Base-by-base conservation (phyloP, 64 coral and sea anemone genomes). In the Astreopora myriophthalma region DNA sequence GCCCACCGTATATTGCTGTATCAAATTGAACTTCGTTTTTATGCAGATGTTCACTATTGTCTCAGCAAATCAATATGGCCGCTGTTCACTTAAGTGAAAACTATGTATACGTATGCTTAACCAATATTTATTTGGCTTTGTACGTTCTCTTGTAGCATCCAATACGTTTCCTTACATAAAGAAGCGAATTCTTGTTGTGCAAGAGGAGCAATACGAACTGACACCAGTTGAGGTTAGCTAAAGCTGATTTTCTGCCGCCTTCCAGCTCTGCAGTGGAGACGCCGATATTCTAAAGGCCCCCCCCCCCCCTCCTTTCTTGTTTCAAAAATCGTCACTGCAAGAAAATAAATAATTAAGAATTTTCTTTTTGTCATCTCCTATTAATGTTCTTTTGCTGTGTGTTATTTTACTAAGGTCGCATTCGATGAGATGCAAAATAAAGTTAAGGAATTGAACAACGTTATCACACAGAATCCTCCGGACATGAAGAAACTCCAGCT, bases 341-440 rank as follows among this genome's bases (percentile, higher is more conserved):
- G n/a, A n/a, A n/a, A n/a, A n/a, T n/a, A n/a, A n/a, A n/a, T n/a
- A n/a, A 19, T 36, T 78, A 22, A 70, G 37, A 28, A 14, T 3
- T 38, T 4, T 49, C 28, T 3, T 8, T 6, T 88, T 42, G 2
- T 5, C 24, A 39, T 14, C 48, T 5, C 22, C 6, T n/a, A 24
- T 33, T 58, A 19, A 62, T 0, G 49, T 71, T 23, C 25, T 28
- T n/a, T 12, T 52, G 69, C 20, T 61, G 2, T 78, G 52, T 80
- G 5, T 80, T 67, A 40, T 23, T 11, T 3, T 64, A 74, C n/a
- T 69, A 73, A 98, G 96, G 96, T 98, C 20, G 96, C 90, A 17
- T 94, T 95, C 34, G 96, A 98, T 86, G 93, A 95, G 64, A 98
- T 98, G 96, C 89, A 95, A 44, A 98, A 98, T 66, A 98, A 98